phyloP scores from a whole-genome alignment of 1,140 invertebrate genomes.

The Tribolium castaneum region DNA sequence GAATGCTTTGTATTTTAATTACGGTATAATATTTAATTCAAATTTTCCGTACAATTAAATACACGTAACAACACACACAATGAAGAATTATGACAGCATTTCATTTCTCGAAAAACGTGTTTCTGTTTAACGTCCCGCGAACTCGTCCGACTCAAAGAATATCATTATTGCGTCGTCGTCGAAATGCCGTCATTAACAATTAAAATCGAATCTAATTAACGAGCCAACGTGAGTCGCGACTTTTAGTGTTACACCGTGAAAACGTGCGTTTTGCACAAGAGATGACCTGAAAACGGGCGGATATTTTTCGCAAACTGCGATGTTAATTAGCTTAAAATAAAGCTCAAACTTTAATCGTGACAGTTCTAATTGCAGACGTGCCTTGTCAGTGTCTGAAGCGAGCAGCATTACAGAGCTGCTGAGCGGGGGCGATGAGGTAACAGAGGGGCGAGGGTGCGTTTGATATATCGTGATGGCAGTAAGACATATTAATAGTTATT shows the following conservation, averaged over 20 bases:
- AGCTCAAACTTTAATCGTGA: slow-evolving; percentile 44
- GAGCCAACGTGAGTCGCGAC: not conserved
- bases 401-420: slow-evolving; percentile 15
- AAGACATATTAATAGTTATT: slow-evolving; percentile 61
- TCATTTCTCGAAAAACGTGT: slow-evolving; percentile 53
- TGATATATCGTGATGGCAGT: slow-evolving; percentile 60
- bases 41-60: slow-evolving; percentile 63
- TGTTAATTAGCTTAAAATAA: slow-evolving; percentile 41
- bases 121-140: slow-evolving; percentile 50
- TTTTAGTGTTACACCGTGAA: not conserved
- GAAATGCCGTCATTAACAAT: not conserved
- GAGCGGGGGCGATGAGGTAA: slow-evolving; percentile 22
- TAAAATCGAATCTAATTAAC: not conserved
- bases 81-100: slow-evolving; percentile 58
- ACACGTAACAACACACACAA: slow-evolving; percentile 56
- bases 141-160: not conserved
- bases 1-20: slow-evolving; percentile 64
- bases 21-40: slow-evolving; percentile 63
- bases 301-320: slow-evolving; percentile 37
- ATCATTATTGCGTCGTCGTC: not conserved
- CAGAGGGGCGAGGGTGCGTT: slow-evolving; percentile 50
- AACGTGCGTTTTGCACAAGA: slow-evolving; percentile 17
- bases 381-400: slow-evolving; percentile 32
- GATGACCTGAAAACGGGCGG: not conserved
- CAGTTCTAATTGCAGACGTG: slow-evolving; percentile 41